Conservation (phyloP, 2,888 invertebrate species). For the Zaprionus bogoriensis region DNA sequence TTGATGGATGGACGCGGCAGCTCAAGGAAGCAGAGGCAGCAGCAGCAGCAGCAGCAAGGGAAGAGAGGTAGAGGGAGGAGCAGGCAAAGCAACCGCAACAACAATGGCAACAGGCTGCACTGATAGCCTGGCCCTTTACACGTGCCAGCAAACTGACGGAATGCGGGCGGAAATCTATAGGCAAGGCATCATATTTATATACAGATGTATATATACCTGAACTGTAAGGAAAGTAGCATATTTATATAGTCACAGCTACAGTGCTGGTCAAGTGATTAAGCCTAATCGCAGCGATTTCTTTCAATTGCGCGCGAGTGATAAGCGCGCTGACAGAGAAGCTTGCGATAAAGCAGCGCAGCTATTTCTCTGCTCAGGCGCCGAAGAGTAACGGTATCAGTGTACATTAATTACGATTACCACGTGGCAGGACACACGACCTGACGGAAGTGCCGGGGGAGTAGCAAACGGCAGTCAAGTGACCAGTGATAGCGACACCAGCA, state of each 20-base stretch:
- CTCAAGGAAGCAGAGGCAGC: background rate
- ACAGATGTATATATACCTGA: too few species aligned
- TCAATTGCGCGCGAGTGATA: conserved; percentile 46
- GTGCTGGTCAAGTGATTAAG: conserved; percentile 35
- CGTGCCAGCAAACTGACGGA: too few species aligned
- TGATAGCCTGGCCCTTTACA: conserved; percentile 23
- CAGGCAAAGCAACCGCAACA: conserved; percentile 3
- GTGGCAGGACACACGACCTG: conserved; percentile 76
- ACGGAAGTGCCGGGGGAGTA: conserved; percentile 56
- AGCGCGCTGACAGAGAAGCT: conserved; percentile 28
- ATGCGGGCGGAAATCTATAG: too few species aligned
- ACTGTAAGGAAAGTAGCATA: too few species aligned
- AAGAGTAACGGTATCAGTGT: conserved; percentile 56
- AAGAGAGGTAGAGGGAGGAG: background rate
- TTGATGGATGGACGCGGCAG: conserved; percentile 43
- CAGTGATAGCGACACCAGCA: conserved; percentile 15
- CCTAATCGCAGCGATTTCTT: conserved; percentile 43
- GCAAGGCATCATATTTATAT: too few species aligned
- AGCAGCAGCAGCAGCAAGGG: background rate
- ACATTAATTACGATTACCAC: conserved; percentile 77
- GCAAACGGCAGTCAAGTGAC: conserved; percentile 32
- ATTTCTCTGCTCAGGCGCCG: background rate
- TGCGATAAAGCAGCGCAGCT: conserved; percentile 36
- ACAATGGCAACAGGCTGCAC: conserved; percentile 2
- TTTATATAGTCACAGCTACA: too few species aligned